A percentile compares a stretch with the other conserved stretches of the same genome.
phyloP scores from a whole-genome alignment of 2,888 invertebrate species.

The Tetrapedia diversipes region DNA sequence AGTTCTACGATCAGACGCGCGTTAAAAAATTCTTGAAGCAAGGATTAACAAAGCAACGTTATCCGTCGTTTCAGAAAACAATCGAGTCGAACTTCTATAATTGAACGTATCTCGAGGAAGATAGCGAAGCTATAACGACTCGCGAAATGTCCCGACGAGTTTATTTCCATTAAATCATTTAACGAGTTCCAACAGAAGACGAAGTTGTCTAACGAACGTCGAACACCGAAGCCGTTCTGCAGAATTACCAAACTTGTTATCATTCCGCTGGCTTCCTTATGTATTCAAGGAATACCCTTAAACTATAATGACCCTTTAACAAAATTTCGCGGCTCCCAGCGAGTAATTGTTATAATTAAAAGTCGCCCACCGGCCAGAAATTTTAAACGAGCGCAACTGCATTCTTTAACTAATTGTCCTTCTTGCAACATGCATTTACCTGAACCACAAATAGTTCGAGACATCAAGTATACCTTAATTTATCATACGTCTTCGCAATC shows the following conservation, averaged over 20 bases:
- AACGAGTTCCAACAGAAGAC: slow-evolving; percentile 45
- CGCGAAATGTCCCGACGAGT: slow-evolving; percentile 33
- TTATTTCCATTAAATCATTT: slow-evolving; percentile 57
- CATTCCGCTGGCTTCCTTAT: slow-evolving; percentile 16
- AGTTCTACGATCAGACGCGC: no score
- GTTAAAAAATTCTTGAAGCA: no score
- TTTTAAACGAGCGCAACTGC: background rate
- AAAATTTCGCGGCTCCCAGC: slow-evolving; percentile 9
- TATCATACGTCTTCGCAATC: no score
- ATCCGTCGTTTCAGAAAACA: slow-evolving; percentile 5
- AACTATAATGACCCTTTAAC: slow-evolving; percentile 19
- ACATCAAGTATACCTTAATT: no score
- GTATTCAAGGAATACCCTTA: slow-evolving; percentile 35
- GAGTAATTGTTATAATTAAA: background rate
- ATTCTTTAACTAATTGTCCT: no score
- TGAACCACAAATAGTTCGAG: no score
- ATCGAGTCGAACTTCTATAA: slow-evolving; percentile 19
- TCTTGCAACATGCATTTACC: no score
- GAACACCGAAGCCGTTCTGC: slow-evolving; percentile 24
- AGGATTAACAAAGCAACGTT: background rate
- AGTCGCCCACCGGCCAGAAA: background rate
- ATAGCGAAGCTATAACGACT: slow-evolving; percentile 14
- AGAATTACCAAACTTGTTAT: slow-evolving; percentile 42
- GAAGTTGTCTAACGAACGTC: slow-evolving; percentile 47
- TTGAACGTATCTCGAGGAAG: slow-evolving; percentile 4